Evolutionary conservation across 2,888 invertebrate species (phyloP).

Genomic region (Drosophila paramelanica): DNA sequence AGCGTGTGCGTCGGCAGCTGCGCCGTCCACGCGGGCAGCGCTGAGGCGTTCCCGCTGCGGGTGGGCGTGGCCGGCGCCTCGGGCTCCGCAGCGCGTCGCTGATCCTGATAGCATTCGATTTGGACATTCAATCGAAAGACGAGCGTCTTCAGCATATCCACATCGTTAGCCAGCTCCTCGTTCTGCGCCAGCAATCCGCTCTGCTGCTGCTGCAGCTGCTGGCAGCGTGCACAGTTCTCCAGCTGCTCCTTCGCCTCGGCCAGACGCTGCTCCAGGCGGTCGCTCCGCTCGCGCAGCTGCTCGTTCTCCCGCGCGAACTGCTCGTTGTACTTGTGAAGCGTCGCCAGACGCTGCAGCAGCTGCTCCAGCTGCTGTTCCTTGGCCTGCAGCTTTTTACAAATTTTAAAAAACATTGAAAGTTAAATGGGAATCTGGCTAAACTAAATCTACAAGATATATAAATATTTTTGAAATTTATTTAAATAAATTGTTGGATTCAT

Average conservation of each 20-base stretch:
- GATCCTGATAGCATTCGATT: slow-evolving; percentile 91
- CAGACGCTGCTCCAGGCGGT: slow-evolving; percentile 86
- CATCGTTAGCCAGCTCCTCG: slow-evolving; percentile 88
- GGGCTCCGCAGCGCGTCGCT: slow-evolving; percentile 75
- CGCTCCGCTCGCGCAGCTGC: slow-evolving; percentile 86
- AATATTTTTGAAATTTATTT: no score
- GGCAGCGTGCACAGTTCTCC: slow-evolving; percentile 81
- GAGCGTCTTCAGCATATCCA: slow-evolving; percentile 91
- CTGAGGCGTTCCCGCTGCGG: background rate
- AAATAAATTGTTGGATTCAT: no score
- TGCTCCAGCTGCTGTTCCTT: slow-evolving; percentile 88
- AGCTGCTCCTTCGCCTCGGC: slow-evolving; percentile 82
- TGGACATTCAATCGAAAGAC: slow-evolving; percentile 92
- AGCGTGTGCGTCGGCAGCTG: slow-evolving; percentile 80
- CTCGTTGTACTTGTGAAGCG: slow-evolving; percentile 87
- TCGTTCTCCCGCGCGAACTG: slow-evolving; percentile 88
- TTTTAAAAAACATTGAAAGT: no score
- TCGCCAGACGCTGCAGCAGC: slow-evolving; percentile 87
- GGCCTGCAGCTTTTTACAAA: slow-evolving; percentile 87
- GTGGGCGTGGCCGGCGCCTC: slow-evolving; percentile 14
- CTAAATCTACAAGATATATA: no score
- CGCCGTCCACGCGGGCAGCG: slow-evolving; percentile 52
- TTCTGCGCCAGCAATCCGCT: slow-evolving; percentile 85
- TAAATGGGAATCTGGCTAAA: no score
- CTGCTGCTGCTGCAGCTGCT: slow-evolving; percentile 71